These are phyloP conservation scores for Tineola bisselliella DNA, from an alignment of 2,888 invertebrate species.

Conservation along the genomic window DNA sequence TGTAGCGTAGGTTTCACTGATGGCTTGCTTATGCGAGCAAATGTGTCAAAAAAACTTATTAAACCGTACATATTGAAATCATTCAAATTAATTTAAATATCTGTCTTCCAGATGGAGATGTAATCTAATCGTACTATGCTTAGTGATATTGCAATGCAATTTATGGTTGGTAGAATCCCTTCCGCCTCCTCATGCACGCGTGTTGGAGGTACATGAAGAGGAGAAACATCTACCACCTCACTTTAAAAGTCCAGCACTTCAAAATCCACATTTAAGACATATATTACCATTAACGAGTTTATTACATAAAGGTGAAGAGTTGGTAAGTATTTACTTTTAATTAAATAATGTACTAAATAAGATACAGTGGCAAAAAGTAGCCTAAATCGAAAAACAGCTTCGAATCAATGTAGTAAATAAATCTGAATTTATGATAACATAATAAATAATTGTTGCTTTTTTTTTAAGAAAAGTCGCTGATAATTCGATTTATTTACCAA, in stretches of 20 bases:
- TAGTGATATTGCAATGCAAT: background rate
- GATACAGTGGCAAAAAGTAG: no score
- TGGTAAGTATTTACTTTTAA: slow-evolving; percentile 52
- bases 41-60: no score
- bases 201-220: slow-evolving; percentile 63
- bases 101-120: background rate
- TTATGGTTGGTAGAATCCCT: background rate
- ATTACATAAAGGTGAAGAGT: slow-evolving; percentile 70
- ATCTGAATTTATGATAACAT: no score
- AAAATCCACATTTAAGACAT: slow-evolving; percentile 64
- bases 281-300: slow-evolving; percentile 66
- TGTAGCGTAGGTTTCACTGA: no score
- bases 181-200: slow-evolving; percentile 65
- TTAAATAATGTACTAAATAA: no score
- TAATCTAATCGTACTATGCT: background rate
- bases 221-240: slow-evolving; percentile 67
- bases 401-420: no score
- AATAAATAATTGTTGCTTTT: no score
- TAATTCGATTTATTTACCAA: no score
- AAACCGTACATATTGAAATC: no score
- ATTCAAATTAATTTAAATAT: background rate
- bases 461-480: no score
- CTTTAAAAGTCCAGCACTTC: slow-evolving; percentile 67
- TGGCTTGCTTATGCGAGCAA: no score
- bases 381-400: no score